A percentile compares a stretch with the other conserved stretches of the same genome.
Conservation (phyloP, 2,113 vertebrate genomes). For the Zosterops pallidus region DNA sequence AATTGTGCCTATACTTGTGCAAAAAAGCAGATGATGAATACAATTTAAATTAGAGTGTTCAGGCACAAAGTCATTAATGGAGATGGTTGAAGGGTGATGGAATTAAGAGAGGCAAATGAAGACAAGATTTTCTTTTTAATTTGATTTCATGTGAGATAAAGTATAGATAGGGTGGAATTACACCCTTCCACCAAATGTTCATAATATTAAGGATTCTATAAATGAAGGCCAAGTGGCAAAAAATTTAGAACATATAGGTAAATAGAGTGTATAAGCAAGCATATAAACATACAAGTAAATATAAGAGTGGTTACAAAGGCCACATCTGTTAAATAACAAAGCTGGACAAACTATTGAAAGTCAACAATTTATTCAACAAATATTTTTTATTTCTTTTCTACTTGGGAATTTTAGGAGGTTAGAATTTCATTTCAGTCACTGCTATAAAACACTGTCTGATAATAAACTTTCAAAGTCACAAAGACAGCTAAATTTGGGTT, state of each 20-base stretch:
- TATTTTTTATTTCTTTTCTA: not conserved
- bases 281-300: no score
- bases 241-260: not conserved
- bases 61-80: not conserved
- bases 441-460: not conserved
- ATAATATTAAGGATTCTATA: not conserved
- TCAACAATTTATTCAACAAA: not conserved
- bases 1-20: not conserved
- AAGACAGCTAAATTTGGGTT: not conserved
- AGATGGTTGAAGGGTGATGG: not conserved
- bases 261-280: not conserved
- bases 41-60: not conserved
- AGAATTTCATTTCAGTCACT: not conserved
- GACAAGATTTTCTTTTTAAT: not conserved
- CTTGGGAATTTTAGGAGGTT: not conserved
- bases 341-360: not conserved
- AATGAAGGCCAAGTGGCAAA: fast-evolving
- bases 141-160: not conserved
- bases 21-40: not conserved
- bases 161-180: not conserved
- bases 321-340: not conserved
- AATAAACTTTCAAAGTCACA: not conserved
- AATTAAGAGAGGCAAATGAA: not conserved
- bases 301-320: not conserved
- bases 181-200: not conserved